phyloP scores from a whole-genome alignment of 2,113 vertebrate species.

The Hiodon alosoides region DNA sequence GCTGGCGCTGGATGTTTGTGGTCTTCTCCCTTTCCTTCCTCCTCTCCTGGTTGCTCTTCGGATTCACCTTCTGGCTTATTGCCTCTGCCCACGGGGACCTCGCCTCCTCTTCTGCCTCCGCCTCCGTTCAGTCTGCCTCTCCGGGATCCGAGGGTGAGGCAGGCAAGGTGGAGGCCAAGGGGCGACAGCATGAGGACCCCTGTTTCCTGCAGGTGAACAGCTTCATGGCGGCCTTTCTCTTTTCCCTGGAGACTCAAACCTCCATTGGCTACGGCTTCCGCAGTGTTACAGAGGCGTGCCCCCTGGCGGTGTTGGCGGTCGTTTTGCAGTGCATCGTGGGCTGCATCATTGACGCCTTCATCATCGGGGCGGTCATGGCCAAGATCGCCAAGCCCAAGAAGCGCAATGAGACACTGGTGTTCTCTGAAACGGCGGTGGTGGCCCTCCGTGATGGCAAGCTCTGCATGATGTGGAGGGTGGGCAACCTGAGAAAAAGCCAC shows the following conservation, averaged over 20 bases:
- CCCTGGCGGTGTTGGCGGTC: conserved; percentile 80
- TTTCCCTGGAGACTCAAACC: conserved; percentile 88
- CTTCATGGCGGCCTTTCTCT: conserved; percentile 84
- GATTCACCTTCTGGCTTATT: conserved; percentile 84
- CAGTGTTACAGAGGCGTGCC: conserved; percentile 84
- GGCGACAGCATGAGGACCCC: conserved; percentile 50
- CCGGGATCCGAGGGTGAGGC: conserved; percentile 34
- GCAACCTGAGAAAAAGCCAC: conserved; percentile 80
- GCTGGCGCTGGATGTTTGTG: conserved; percentile 89
- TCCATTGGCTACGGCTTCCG: conserved; percentile 87
- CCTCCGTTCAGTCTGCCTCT: conserved; percentile 43
- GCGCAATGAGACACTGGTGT: conserved; percentile 82
- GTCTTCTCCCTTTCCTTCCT: conserved; percentile 86
- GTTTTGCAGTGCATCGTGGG: conserved; percentile 86
- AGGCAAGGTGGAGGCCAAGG: conserved; percentile 30
- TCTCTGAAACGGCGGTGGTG: conserved; percentile 79
- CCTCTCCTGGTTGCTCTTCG: conserved; percentile 86
- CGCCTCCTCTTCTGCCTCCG: conserved; percentile 40
- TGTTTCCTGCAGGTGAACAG: conserved; percentile 83
- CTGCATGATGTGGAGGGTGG: conserved; percentile 89
- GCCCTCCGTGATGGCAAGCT: conserved; percentile 76
- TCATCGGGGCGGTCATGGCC: conserved; percentile 84
- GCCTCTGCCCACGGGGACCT: conserved; percentile 79
- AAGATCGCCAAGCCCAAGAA: conserved; percentile 93
- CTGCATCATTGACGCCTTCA: conserved; percentile 87